These are phyloP conservation scores for Sylvietta virens DNA, from an alignment of 2,113 vertebrate genomes.

Conservation along the genomic window DNA sequence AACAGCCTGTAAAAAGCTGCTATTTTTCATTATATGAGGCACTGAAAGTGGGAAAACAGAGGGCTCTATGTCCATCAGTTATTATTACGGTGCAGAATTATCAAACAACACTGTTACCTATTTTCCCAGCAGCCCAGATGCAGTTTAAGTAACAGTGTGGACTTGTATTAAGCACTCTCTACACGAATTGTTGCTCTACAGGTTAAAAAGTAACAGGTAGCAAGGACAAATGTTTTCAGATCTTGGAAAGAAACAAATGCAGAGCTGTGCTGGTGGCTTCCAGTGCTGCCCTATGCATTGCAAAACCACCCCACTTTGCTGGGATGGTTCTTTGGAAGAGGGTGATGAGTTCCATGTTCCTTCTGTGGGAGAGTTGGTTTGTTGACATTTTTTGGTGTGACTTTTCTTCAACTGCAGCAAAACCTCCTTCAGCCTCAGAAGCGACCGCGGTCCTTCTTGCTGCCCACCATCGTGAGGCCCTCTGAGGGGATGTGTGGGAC, in stretches of 20 bases:
- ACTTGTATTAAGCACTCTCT: not conserved
- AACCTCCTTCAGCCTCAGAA: conserved; percentile 83
- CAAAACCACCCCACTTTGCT: not conserved
- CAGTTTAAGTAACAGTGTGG: not conserved
- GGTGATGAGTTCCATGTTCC: not conserved
- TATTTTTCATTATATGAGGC: not conserved
- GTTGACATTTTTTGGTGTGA: not conserved
- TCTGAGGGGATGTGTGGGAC: conserved; percentile 89
- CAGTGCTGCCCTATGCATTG: not conserved
- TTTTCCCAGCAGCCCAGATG: not conserved
- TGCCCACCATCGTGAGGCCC: conserved; percentile 90
- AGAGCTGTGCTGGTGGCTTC: not conserved
- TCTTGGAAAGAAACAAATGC: not conserved
- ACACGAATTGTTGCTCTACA: not conserved
- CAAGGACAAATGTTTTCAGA: not conserved
- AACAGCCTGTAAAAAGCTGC: not conserved
- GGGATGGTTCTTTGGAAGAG: not conserved
- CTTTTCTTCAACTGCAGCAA: conserved; percentile 68
- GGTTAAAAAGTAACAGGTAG: not conserved
- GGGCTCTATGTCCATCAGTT: not conserved
- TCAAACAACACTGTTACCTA: not conserved
- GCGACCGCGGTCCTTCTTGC: conserved; percentile 89
- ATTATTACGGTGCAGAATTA: not conserved
- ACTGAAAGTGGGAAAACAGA: not conserved
- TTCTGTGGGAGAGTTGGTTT: not conserved